These are phyloP conservation scores for Wasmannia auropunctata DNA, from an alignment of 1,140 invertebrate genomes.

Conservation along the genomic window DNA sequence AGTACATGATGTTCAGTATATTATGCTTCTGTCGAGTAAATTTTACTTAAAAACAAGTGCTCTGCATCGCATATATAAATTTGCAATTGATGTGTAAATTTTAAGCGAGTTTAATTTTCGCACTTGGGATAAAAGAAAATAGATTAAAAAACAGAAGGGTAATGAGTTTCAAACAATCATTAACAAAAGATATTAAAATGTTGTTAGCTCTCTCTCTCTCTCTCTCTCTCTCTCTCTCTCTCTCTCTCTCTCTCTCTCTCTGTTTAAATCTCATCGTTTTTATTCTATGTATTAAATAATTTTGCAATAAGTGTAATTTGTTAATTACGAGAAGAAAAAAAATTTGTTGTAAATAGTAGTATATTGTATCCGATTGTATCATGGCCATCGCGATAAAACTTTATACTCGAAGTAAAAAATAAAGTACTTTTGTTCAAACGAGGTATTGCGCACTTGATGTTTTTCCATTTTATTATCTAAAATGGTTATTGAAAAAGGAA, in stretches of 20 bases:
- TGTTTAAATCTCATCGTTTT: neutral
- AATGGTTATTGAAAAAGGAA: neutral
- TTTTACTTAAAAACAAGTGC: conserved; percentile 23
- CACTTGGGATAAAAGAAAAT: neutral
- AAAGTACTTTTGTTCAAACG: neutral
- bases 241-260: neutral
- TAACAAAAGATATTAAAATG: neutral
- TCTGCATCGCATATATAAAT: neutral
- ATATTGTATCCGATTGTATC: neutral
- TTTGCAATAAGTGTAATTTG: neutral
- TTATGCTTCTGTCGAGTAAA: neutral
- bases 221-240: neutral
- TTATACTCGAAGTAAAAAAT: neutral
- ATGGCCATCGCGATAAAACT: neutral
- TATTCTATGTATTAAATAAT: neutral
- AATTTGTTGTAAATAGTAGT: neutral
- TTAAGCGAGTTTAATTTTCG: neutral
- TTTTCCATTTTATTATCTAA: neutral
- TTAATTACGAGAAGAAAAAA: neutral
- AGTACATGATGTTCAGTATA: no score
- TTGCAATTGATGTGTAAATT: neutral
- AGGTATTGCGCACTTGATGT: neutral
- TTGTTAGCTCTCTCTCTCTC: neutral
- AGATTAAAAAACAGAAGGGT: neutral
- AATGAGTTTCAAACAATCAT: neutral